Conservation (phyloP, 2,888 invertebrate genomes). For the Listrodromus nycthemerus region DNA sequence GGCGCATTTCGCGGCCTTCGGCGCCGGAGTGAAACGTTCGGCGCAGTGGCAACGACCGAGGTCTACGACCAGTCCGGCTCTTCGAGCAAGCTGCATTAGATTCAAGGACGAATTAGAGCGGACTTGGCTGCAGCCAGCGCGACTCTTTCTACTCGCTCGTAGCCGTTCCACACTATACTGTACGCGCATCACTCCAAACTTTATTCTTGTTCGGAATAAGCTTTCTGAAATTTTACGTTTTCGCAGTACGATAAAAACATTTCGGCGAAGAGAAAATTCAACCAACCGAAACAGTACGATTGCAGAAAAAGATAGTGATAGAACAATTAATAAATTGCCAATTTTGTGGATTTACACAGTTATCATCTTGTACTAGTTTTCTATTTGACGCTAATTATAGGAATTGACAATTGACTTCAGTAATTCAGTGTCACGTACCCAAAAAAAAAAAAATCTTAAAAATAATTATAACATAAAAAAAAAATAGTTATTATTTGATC, state of each 20-base stretch:
- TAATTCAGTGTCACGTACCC: no score
- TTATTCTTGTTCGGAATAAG: neutral
- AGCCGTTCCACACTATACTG: neutral
- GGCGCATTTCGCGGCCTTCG: slow-evolving; percentile 64
- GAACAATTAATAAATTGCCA: no score
- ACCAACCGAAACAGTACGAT: neutral
- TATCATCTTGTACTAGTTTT: no score
- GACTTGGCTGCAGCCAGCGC: slow-evolving; percentile 60
- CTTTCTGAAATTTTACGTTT: slow-evolving; percentile 4
- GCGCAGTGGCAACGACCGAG: slow-evolving; percentile 66
- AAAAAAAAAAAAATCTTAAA: no score
- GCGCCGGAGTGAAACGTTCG: slow-evolving; percentile 59
- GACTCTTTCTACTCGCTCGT: slow-evolving; percentile 45
- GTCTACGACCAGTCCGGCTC: slow-evolving; percentile 63
- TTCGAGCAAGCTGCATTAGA: slow-evolving; percentile 78
- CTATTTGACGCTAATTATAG: no score
- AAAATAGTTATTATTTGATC: no score
- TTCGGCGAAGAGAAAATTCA: neutral
- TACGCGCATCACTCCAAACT: neutral
- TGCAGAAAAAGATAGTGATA: neutral
- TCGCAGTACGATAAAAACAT: neutral
- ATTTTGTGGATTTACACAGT: no score
- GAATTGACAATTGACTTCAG: no score
- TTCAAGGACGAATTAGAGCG: slow-evolving; percentile 82
- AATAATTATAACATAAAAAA: no score